Conservation (phyloP, 2,888 invertebrate species). For the Trachelus troglodyta region DNA sequence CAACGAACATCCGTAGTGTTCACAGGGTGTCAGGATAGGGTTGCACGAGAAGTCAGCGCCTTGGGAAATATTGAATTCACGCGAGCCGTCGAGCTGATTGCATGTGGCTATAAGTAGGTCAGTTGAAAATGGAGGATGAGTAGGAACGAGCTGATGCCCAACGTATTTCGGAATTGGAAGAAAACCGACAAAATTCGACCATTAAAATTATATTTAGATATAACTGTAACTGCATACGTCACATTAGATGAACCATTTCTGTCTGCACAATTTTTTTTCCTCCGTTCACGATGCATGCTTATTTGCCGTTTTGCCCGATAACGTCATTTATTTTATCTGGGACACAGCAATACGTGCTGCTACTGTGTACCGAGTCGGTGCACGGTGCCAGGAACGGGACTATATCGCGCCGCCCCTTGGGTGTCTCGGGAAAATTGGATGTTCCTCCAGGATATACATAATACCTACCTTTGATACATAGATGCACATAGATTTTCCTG, state of each 20-base stretch:
- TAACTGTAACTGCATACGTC: background rate
- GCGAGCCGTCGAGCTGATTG: constrained; percentile 8
- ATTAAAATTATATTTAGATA: background rate
- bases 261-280: background rate
- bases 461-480: background rate
- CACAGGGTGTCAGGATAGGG: background rate
- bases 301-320: background rate
- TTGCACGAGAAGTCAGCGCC: background rate
- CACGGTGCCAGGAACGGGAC: background rate
- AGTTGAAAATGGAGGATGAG: constrained; percentile 24
- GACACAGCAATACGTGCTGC: background rate
- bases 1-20: background rate
- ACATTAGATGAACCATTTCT: background rate
- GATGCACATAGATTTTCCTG: background rate
- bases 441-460: background rate
- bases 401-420: background rate
- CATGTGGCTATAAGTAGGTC: constrained; percentile 44
- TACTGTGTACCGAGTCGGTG: background rate
- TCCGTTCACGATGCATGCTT: background rate
- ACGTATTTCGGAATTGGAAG: background rate
- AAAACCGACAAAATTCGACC: background rate
- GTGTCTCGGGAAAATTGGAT: background rate
- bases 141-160: background rate
- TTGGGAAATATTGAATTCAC: constrained; percentile 44
- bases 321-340: background rate